These are phyloP conservation scores for Alitta virens DNA, from an alignment of 2,888 invertebrate species.

Conservation along the genomic window DNA sequence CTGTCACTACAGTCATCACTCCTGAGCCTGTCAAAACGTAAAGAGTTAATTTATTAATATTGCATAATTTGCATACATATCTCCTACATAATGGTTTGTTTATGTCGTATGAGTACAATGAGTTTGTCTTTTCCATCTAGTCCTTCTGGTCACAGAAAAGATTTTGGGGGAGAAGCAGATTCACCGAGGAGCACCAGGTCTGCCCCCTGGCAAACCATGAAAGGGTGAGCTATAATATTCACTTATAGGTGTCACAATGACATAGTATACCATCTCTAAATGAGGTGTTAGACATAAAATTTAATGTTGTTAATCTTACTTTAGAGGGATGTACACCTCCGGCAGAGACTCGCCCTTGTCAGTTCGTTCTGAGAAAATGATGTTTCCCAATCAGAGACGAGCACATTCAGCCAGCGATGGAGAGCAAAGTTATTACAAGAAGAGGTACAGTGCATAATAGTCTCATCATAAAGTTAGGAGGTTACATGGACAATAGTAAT, in stretches of 20 bases:
- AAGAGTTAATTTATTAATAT: slow-evolving; percentile 17
- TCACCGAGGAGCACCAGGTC: slow-evolving; percentile 47
- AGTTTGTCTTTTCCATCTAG: neutral
- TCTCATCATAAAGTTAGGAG: too few species aligned
- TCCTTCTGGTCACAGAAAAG: slow-evolving; percentile 11
- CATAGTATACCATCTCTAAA: too few species aligned
- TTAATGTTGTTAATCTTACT: too few species aligned
- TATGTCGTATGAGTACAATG: too few species aligned
- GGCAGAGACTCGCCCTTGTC: slow-evolving; percentile 51
- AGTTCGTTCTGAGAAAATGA: slow-evolving; percentile 45
- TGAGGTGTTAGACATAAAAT: too few species aligned
- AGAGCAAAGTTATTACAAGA: slow-evolving; percentile 31
- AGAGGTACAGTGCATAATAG: neutral
- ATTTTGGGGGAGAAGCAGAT: slow-evolving; percentile 14
- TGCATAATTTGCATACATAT: too few species aligned
- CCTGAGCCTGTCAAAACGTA: slow-evolving; percentile 46
- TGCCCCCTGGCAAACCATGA: slow-evolving; percentile 45
- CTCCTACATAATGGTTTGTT: too few species aligned
- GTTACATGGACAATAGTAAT: too few species aligned
- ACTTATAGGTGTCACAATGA: too few species aligned
- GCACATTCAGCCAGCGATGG: slow-evolving; percentile 41
- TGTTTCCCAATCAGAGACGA: slow-evolving; percentile 33
- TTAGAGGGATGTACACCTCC: slow-evolving; percentile 52
- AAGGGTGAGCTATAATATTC: too few species aligned
- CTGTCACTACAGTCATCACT: slow-evolving; percentile 40